phyloP scores from a whole-genome alignment of 1,140 invertebrate genomes.

The Bradynema listronoti region DNA sequence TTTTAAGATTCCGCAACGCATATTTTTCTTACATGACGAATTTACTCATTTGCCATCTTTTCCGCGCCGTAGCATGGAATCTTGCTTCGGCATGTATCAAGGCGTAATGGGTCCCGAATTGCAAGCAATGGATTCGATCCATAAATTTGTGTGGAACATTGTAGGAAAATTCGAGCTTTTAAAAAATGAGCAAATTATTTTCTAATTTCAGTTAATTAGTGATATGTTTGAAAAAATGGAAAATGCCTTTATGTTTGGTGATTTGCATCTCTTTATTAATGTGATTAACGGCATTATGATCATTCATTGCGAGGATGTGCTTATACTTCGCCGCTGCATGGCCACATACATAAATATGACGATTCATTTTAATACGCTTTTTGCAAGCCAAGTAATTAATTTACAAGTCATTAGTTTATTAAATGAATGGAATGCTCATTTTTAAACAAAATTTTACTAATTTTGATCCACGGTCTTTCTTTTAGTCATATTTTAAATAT shows the following conservation, averaged over 20 bases:
- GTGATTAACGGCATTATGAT: conserved; percentile 88
- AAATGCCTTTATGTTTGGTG: conserved; percentile 92
- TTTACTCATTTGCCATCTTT: conserved; percentile 96
- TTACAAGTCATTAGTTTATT: no score
- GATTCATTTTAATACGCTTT: conserved; percentile 97
- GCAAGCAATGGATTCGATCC: conserved; percentile 78
- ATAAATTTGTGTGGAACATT: conserved; percentile 95
- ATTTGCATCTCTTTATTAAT: conserved; percentile 93
- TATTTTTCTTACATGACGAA: conserved; percentile 98
- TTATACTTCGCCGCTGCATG: conserved; percentile 73
- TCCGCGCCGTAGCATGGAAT: conserved; percentile 90
- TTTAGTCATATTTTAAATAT: no score
- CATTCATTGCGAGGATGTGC: conserved; percentile 60
- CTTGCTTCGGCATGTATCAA: conserved; percentile 84
- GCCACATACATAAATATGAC: conserved; percentile 94
- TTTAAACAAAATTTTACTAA: no score
- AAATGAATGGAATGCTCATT: no score
- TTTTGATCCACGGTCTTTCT: no score
- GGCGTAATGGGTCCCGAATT: conserved; percentile 86
- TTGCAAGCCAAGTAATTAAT: conserved; percentile 81
- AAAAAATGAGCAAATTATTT: conserved; percentile 9
- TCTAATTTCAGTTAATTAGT: conserved; percentile 69
- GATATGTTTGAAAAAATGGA: conserved; percentile 98
- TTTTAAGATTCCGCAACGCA: conserved; percentile 75
- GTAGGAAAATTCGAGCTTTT: conserved; percentile 43